phyloP scores from a whole-genome alignment of 2,113 vertebrate genomes.

The Sigmodon hispidus region DNA sequence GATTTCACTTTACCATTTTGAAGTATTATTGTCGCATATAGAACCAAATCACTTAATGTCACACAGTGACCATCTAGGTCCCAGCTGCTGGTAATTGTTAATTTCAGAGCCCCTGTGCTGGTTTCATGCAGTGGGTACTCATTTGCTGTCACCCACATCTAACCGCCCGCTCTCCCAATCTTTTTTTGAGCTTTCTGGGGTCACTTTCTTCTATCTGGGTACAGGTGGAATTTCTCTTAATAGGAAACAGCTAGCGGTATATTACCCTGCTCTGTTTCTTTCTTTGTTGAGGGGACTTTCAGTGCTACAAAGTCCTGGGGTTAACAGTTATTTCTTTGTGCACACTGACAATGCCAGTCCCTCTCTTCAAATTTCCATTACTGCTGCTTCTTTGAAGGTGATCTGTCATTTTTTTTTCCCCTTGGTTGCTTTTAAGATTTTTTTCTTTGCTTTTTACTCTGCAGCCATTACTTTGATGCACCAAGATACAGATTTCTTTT shows the following conservation, averaged over 20 bases:
- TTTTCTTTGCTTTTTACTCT: slow-evolving; percentile 16
- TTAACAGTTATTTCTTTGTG: slow-evolving; percentile 19
- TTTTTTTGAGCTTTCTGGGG: not conserved
- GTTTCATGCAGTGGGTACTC: not conserved
- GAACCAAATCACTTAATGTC: slow-evolving; percentile 10
- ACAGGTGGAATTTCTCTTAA: slow-evolving; percentile 19
- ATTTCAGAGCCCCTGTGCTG: not conserved
- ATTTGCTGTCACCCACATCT: not conserved
- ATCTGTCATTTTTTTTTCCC: not conserved
- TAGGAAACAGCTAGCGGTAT: not conserved
- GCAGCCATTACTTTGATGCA: not conserved
- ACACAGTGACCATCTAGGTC: not conserved
- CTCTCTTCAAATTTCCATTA: slow-evolving; percentile 2
- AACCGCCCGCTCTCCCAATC: not conserved
- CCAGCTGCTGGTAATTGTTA: not conserved
- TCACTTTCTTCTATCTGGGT: not conserved
- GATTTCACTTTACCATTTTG: slow-evolving; percentile 31
- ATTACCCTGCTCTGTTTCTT: not conserved
- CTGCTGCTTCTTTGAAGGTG: slow-evolving; percentile 34
- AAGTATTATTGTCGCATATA: not conserved
- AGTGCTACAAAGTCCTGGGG: not conserved
- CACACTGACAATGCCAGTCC: not conserved
- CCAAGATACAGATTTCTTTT: not conserved
- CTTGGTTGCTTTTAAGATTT: slow-evolving; percentile 19
- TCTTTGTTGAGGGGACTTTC: slow-evolving; percentile 3